phyloP scores from a whole-genome alignment of 2,888 invertebrate genomes.

The Athripsodes cinereus region DNA sequence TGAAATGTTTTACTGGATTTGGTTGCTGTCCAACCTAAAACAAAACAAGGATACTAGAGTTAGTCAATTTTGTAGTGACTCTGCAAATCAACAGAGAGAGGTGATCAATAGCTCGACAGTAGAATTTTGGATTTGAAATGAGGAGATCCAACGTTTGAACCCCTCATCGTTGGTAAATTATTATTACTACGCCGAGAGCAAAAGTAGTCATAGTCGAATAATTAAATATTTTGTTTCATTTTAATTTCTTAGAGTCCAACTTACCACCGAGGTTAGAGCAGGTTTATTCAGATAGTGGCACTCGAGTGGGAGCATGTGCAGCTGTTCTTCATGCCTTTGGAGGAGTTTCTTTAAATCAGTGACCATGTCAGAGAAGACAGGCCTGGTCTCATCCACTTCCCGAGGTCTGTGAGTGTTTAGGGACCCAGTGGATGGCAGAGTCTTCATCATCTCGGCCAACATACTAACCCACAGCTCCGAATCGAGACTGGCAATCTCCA shows the following conservation, averaged over 20 bases:
- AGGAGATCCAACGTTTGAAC: no score
- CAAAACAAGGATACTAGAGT: no score
- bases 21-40: slow-evolving; percentile 71
- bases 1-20: slow-evolving; percentile 85
- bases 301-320: slow-evolving; percentile 87
- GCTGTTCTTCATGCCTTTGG: slow-evolving; percentile 70
- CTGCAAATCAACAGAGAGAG: no score
- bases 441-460: slow-evolving; percentile 92
- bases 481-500: slow-evolving; percentile 88
- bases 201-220: neutral
- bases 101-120: no score
- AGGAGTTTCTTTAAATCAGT: slow-evolving; percentile 76
- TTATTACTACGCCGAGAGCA: no score
- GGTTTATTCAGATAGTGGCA: slow-evolving; percentile 94
- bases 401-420: slow-evolving; percentile 72
- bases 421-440: slow-evolving; percentile 83
- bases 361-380: slow-evolving; percentile 85
- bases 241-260: no score
- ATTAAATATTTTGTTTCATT: no score
- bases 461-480: slow-evolving; percentile 97
- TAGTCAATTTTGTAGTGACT: no score
- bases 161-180: no score
- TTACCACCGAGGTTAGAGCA: slow-evolving; percentile 80
- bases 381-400: slow-evolving; percentile 82
- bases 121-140: no score